Evolutionary conservation across 2,888 invertebrate species (phyloP).

Genomic region (Alentia gelatinosa): DNA sequence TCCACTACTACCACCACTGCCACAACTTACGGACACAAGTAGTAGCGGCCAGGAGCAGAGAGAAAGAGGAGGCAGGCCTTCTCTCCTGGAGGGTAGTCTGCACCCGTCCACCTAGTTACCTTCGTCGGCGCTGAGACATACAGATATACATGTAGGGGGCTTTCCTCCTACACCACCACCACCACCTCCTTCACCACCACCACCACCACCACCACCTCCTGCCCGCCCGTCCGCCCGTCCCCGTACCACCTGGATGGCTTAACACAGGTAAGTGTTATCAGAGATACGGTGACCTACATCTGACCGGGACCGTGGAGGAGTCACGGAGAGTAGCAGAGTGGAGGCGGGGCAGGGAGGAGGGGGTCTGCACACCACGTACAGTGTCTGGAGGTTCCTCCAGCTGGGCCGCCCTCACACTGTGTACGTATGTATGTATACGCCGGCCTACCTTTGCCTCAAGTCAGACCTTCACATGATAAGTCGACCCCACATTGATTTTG

Average conservation of each 20-base stretch:
- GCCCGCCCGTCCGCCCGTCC: too few species aligned
- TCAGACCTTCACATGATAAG: neutral
- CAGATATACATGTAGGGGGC: neutral
- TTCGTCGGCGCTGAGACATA: neutral
- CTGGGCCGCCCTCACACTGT: neutral
- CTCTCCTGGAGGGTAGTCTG: neutral
- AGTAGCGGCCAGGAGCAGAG: neutral
- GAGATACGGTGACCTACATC: conserved; percentile 5
- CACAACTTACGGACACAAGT: neutral
- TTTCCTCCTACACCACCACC: neutral
- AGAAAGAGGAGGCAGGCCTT: neutral
- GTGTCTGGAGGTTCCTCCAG: neutral
- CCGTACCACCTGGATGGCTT: conserved; percentile 7
- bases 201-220: neutral
- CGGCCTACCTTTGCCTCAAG: neutral
- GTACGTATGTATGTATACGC: neutral
- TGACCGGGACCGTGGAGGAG: conserved; percentile 11
- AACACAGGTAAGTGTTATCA: conserved; percentile 34
- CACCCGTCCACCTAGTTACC: neutral
- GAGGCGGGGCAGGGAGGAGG: neutral
- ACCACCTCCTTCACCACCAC: neutral
- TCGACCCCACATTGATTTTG: neutral
- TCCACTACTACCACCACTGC: neutral
- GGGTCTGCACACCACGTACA: neutral
- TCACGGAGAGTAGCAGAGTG: neutral